These are phyloP conservation scores for Caenorhabditis drosophilae DNA, from an alignment of 2,888 invertebrate genomes.

Conservation along the genomic window DNA sequence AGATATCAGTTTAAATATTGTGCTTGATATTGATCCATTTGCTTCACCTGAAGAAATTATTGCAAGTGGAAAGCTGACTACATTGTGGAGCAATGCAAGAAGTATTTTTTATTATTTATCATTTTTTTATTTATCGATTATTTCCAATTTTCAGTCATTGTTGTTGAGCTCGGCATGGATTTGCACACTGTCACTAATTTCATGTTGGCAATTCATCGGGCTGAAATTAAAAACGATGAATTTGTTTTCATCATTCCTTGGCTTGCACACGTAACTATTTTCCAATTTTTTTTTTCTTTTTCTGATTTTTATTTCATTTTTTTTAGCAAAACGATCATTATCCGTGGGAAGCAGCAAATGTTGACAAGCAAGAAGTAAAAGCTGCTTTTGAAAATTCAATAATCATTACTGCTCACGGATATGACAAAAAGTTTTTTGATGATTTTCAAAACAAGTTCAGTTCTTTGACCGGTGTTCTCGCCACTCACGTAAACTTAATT, in stretches of 20 bases:
- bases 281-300: too few species aligned
- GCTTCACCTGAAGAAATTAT: slow-evolving; percentile 65
- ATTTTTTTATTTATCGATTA: not conserved
- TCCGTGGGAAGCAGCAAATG: slow-evolving; percentile 65
- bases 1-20: slow-evolving; percentile 55
- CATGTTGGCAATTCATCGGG: slow-evolving; percentile 59
- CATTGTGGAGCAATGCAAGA: slow-evolving; percentile 47
- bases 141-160: slow-evolving; percentile 51
- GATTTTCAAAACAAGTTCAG: slow-evolving; percentile 63
- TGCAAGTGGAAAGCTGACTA: slow-evolving; percentile 54
- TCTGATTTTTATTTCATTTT: too few species aligned
- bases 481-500: slow-evolving; percentile 54
- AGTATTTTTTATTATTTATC: slow-evolving; percentile 35
- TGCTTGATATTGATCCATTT: slow-evolving; percentile 63
- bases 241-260: slow-evolving; percentile 66
- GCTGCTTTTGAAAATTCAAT: slow-evolving; percentile 63
- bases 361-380: slow-evolving; percentile 65
- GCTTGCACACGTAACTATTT: slow-evolving; percentile 66
- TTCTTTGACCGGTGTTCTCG: slow-evolving; percentile 60
- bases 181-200: slow-evolving; percentile 59
- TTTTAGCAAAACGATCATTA: slow-evolving; percentile 60
- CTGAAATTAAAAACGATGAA: slow-evolving; percentile 60
- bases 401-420: slow-evolving; percentile 68
- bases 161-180: slow-evolving; percentile 67
- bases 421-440: slow-evolving; percentile 67